Evolutionary conservation across 1,140 invertebrate genomes (phyloP).

Genomic region (Globodera ellingtonae): DNA sequence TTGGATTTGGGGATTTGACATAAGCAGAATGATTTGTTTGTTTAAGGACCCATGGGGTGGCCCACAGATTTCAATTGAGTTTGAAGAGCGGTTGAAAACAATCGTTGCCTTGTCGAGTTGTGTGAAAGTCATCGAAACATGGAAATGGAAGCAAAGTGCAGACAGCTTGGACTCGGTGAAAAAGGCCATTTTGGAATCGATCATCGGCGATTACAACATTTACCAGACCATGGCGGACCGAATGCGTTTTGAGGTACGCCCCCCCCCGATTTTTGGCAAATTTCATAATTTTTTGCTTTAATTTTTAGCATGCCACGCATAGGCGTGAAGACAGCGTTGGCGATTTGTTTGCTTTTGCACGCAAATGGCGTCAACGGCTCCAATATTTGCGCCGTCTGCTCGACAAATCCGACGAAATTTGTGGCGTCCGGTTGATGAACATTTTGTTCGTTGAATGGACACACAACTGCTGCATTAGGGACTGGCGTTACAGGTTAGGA

Average conservation of each 20-base stretch:
- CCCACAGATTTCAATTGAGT: background rate
- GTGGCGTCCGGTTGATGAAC: background rate
- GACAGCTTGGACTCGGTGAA: slow-evolving; percentile 9
- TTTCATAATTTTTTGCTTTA: no score
- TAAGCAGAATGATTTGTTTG: background rate
- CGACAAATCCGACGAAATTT: background rate
- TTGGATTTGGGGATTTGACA: background rate
- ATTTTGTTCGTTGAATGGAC: background rate
- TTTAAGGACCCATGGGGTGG: no score
- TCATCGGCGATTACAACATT: slow-evolving; percentile 18
- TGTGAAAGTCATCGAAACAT: slow-evolving; percentile 14
- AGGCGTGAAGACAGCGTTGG: background rate
- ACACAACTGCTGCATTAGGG: background rate
- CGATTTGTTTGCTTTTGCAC: slow-evolving; percentile 9
- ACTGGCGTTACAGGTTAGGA: slow-evolving; percentile 1
- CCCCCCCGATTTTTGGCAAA: background rate
- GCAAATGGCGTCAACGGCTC: slow-evolving; percentile 1
- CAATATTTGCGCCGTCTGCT: background rate
- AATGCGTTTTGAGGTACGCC: slow-evolving; percentile 18
- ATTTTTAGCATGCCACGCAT: background rate
- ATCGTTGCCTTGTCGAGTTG: slow-evolving; percentile 2
- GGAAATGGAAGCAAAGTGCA: background rate
- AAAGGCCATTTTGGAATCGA: slow-evolving; percentile 9
- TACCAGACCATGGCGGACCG: background rate
- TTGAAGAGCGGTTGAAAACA: background rate